Evolutionary conservation across 92 coral and sea anemone species (phyloP).

Genomic region (Pocillopora meandrina): DNA sequence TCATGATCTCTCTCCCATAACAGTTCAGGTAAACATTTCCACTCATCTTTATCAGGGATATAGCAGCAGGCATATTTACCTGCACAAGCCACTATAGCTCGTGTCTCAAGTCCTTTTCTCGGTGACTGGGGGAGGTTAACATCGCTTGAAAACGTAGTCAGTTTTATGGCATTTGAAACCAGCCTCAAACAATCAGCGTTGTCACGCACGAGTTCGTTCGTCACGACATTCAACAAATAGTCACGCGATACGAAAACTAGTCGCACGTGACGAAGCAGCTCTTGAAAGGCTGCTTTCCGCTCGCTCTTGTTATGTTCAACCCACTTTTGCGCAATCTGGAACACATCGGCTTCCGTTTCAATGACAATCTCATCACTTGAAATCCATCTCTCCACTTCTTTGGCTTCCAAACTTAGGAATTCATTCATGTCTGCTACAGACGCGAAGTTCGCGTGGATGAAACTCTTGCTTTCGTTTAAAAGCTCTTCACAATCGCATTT

Average conservation of each 20-base stretch:
- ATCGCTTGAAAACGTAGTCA: background rate
- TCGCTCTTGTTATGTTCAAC: too few relatives aligned
- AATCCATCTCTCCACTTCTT: background rate
- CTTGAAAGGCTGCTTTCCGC: too few relatives aligned
- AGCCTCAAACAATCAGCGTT: background rate
- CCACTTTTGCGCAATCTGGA: too few relatives aligned
- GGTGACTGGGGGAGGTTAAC: background rate
- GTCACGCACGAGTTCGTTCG: background rate
- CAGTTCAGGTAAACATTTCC: background rate
- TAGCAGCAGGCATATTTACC: conserved; percentile 7
- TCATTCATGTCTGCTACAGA: too few relatives aligned
- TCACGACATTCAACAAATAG: background rate
- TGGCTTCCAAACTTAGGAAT: background rate
- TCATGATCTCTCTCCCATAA: background rate
- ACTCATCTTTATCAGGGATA: background rate
- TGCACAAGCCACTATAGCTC: background rate
- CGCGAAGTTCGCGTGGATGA: too few relatives aligned
- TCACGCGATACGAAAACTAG: too few relatives aligned
- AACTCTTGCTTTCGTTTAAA: too few relatives aligned
- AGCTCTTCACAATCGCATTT: too few relatives aligned
- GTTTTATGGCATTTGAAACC: background rate
- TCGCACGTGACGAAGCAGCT: too few relatives aligned
- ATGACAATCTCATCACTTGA: too few relatives aligned
- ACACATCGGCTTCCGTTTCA: too few relatives aligned
- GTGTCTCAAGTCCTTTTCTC: background rate